Base-by-base conservation (phyloP, 2,797 vertebrate species). In the Sebastes baramenuke region DNA sequence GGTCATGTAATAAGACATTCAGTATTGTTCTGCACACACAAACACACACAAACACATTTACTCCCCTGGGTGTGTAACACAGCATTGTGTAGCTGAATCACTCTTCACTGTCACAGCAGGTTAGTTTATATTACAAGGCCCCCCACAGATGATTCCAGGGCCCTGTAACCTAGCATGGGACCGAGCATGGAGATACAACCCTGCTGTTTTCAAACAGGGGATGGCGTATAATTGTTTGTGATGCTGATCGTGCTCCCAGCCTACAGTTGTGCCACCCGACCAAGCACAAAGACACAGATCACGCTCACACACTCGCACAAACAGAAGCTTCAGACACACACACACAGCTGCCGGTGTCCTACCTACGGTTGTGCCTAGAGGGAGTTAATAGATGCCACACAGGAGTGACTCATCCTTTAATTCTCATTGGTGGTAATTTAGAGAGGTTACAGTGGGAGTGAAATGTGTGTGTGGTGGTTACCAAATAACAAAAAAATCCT, bases 91-190 rank as follows among this genome's bases (percentile, higher is more conserved):
- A 56, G 83, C 88, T 93, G 92, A 94, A 87, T 92, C 90, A 89
- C 88, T 90, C 90, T 60, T 87, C 84, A 85, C 89, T 93, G 92
- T 93, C 93, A 93, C 90, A 93, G 93, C 87, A 90, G 91, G 92
- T 94, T 93, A 94, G 86, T 85, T 91, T 91, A 89, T 87, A 91
- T 88, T 93, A 90, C 82, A 88, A 68, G 80, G 30, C 88, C 74
- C 87, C 90, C 91, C 27, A 34, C 75, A 46, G 88, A 87, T 77
- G 76, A 89, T 86, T 89, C 83, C 68, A 72, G 85, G 80, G 92
- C 82, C 75, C 88, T 60, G 59, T 46, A 81, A 79, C 84, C 65
- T 55, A 75, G 78, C 71, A 58, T 68, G 84, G 79, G 87, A 11
- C 69, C 13, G 77, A 85, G 55, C 77, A 24, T 27, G 36, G 60